These are phyloP conservation scores for Dallia pectoralis DNA, from an alignment of 2,797 vertebrate species.

Conservation along the genomic window DNA sequence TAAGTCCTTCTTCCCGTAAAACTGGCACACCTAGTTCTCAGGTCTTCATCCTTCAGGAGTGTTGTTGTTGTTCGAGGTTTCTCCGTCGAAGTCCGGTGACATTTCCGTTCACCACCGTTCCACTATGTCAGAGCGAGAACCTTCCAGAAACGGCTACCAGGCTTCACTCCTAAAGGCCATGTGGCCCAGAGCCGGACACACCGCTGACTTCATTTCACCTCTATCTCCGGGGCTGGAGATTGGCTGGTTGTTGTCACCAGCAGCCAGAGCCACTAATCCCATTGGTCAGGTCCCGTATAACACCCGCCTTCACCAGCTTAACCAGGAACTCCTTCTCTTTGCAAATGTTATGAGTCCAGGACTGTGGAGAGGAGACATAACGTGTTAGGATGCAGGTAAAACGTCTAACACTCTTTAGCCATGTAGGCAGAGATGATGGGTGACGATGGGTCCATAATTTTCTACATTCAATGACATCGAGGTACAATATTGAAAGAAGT, in stretches of 20 bases:
- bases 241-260: slow-evolving; percentile 45
- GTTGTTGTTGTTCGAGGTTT: background rate
- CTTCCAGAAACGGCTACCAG: background rate
- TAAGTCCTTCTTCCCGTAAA: background rate
- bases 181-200: background rate
- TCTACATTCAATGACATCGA: background rate
- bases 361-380: slow-evolving; percentile 68
- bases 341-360: slow-evolving; percentile 92
- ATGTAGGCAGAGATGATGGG: background rate
- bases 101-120: background rate
- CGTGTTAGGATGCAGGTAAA: slow-evolving; percentile 1
- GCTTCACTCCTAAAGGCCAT: background rate
- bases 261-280: slow-evolving; percentile 76
- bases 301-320: slow-evolving; percentile 84
- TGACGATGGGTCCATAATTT: background rate
- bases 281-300: slow-evolving; percentile 84
- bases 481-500: background rate
- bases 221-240: background rate
- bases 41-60: background rate
- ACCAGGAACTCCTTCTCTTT: slow-evolving; percentile 88
- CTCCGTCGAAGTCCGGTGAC: background rate
- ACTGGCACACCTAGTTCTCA: slow-evolving; percentile 4
- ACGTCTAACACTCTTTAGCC: background rate
- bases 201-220: background rate
- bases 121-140: background rate